Percentiles rank a stretch among this genome's conserved stretches.
Evolutionary conservation across 2,888 invertebrate genomes (phyloP).

Genomic region (Sturmia bella): DNA sequence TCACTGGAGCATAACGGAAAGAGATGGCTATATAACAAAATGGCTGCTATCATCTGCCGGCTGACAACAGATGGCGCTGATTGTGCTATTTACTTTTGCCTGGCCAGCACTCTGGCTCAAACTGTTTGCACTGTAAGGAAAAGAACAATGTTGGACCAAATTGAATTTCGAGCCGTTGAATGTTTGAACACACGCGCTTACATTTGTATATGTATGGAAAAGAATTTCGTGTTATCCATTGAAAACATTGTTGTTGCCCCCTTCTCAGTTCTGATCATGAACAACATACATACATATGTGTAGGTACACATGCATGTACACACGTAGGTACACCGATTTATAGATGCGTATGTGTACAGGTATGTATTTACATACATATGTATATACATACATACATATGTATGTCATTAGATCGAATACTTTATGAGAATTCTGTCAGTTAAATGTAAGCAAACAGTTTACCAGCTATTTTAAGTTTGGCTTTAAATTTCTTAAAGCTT

Average conservation of each 20-base stretch:
- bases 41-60: slow-evolving; percentile 80
- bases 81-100: slow-evolving; percentile 8
- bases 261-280: no score
- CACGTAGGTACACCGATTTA: no score
- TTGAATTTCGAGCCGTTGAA: slow-evolving; percentile 7
- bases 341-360: no score
- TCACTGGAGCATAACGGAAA: slow-evolving; percentile 65
- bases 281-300: no score
- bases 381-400: no score
- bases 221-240: no score
- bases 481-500: slow-evolving; percentile 19
- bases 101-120: not conserved
- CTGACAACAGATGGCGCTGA: slow-evolving; percentile 80
- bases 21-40: slow-evolving; percentile 80
- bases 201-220: no score
- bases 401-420: not conserved
- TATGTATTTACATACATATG: no score
- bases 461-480: slow-evolving; percentile 7
- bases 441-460: no score
- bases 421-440: no score
- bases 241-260: no score
- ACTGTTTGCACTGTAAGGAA: not conserved
- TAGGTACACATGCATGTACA: no score
- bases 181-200: not conserved
- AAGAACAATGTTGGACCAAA: slow-evolving; percentile 19